These are phyloP conservation scores for Rhinolophus ferrumequinum DNA, from an alignment of 2,113 vertebrate species.

Conservation along the genomic window DNA sequence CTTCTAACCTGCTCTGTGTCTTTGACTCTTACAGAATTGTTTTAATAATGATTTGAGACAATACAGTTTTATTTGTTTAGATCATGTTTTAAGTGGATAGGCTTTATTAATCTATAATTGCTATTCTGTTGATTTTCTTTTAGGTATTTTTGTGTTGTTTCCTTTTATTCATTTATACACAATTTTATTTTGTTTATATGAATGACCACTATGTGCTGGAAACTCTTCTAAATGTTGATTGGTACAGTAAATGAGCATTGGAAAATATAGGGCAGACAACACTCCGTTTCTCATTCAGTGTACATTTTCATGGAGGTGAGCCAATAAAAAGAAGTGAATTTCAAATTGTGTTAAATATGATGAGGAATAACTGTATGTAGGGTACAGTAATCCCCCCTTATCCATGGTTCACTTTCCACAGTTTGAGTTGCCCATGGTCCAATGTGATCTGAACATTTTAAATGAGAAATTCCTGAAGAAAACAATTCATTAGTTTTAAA, in stretches of 20 bases:
- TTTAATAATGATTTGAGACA: not conserved
- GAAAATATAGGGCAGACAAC: not conserved
- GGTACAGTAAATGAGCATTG: not conserved
- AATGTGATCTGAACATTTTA: not conserved
- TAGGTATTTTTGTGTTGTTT: not conserved
- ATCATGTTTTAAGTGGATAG: not conserved
- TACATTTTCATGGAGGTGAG: not conserved
- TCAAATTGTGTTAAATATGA: not conserved
- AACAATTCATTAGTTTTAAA: not conserved
- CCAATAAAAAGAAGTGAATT: not conserved
- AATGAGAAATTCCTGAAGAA: not conserved
- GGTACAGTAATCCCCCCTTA: not conserved
- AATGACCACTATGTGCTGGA: not conserved
- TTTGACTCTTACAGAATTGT: not conserved
- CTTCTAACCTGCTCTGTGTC: not conserved
- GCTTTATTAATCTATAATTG: not conserved
- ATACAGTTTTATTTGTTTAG: not conserved
- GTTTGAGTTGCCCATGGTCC: not conserved
- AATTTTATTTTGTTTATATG: not conserved
- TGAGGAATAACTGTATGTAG: not conserved
- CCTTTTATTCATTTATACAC: not conserved
- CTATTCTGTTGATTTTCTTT: not conserved
- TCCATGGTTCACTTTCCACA: not conserved
- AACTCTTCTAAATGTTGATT: not conserved
- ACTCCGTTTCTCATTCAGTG: not conserved